phyloP scores from a whole-genome alignment of 2,797 vertebrate species.

The Iguana delicatissima region DNA sequence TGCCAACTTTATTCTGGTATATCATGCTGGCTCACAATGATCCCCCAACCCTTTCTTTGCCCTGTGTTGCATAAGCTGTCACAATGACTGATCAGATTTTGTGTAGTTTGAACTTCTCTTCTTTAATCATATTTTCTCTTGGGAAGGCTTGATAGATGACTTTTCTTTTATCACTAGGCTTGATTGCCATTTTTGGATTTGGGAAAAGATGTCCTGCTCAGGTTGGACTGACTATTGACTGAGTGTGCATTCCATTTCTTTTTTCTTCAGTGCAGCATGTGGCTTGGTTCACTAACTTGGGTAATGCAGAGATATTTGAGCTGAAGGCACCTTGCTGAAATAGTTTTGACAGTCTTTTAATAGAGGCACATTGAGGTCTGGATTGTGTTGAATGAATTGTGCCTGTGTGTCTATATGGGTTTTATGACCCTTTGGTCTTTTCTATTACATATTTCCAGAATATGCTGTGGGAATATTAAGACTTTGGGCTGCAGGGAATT shows the following conservation, averaged over 20 bases:
- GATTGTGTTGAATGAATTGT: neutral
- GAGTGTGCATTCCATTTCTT: neutral
- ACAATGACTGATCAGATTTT: neutral
- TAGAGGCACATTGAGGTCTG: neutral
- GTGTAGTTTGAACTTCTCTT: neutral
- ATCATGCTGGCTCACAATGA: neutral
- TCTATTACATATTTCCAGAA: constrained; percentile 1
- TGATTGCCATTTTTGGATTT: neutral
- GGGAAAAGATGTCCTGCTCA: neutral
- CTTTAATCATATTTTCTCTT: neutral
- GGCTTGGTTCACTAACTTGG: neutral
- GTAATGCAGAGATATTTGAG: neutral
- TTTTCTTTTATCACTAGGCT: neutral
- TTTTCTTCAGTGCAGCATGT: neutral
- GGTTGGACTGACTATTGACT: neutral
- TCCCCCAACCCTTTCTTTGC: neutral
- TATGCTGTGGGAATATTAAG: neutral
- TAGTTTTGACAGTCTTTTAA: neutral
- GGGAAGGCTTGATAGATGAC: neutral
- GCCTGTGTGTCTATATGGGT: neutral
- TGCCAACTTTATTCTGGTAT: neutral
- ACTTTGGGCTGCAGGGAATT: neutral
- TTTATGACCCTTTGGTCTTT: neutral
- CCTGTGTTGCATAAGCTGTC: neutral
- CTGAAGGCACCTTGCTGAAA: neutral